phyloP scores from a whole-genome alignment of 64 coral and sea anemone genomes.

The Dendronephthya gigantea region DNA sequence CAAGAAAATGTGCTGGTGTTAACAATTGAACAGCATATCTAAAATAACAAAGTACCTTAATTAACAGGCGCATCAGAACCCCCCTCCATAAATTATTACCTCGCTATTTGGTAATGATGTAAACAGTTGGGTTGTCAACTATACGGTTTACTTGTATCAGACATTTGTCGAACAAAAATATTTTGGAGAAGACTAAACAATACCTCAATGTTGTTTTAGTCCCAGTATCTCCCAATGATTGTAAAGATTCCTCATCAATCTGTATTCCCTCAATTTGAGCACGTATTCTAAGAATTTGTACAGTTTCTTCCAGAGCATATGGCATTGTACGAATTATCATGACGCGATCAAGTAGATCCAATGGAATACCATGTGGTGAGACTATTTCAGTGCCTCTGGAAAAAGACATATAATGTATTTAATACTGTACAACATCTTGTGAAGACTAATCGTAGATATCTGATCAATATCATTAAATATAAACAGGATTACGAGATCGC shows the following conservation, averaged over 20 bases:
- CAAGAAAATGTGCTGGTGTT: slow-evolving; percentile 72
- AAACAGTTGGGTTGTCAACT: no score
- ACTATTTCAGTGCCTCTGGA: slow-evolving; percentile 76
- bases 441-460: no score
- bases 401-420: no score
- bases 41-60: no score
- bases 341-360: slow-evolving; percentile 23
- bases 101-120: no score
- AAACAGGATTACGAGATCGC: no score
- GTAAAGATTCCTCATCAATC: slow-evolving; percentile 18
- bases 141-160: no score
- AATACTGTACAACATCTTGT: no score
- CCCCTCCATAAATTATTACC: no score
- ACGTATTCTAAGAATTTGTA: slow-evolving; percentile 4
- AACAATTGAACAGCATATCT: slow-evolving; percentile 96
- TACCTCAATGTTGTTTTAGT: slow-evolving; percentile 29
- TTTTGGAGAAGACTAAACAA: neutral
- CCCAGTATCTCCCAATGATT: slow-evolving; percentile 3
- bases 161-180: no score
- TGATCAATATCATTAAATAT: no score
- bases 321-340: slow-evolving; percentile 24
- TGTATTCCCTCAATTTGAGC: slow-evolving; percentile 29
- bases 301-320: slow-evolving; percentile 8
- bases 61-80: no score
- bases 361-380: slow-evolving; percentile 58